Evolutionary conservation across 2,113 vertebrate genomes (phyloP), one percentile per base, ranked within the genome.

Genomic region (Pantherophis guttatus): DNA sequence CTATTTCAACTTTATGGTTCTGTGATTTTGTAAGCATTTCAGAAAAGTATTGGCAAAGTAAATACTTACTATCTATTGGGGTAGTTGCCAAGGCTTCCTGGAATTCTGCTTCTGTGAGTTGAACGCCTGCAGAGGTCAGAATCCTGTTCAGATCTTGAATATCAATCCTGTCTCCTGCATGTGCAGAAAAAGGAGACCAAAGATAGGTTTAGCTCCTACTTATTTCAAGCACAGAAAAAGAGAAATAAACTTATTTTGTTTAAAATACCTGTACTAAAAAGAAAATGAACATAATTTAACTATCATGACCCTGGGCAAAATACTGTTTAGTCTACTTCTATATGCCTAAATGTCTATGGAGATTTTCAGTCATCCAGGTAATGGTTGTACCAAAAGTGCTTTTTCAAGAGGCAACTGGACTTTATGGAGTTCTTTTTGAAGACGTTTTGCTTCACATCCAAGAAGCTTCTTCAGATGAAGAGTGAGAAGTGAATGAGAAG

Each of bases 1-100:
- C 33, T 81, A 39, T 81, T 81, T 44, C 75, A 81, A 44, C 8
- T 81, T 39, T 81, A 44, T 81, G 15, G 17, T 44, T 81, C 75
- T 81, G 39, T 87, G 2, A 62, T 87, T 55, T 91, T 57, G 23
- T 23, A 44, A 33, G 17, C 9, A n/a, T 59, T 19, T 57, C 24
- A 91, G 91, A 86, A 59, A 29, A 12, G 57, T 24, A 59, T 24
- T 24, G 23, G 11, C 15, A 21, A 62, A 87, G 44, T 33, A 33
- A 81, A 91, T 53, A 86, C 95, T 95, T 48, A 97, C 95, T 92
- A 89, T 96, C 95, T 59, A 93, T 5, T 26, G 94, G 92, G 24
- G 95, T 91, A 52, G 87, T 89, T 48, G 87, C 94, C 39, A 94
- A 55, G 7, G 95, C 90, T 39, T 95, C 44, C 17, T 24, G 58